These are phyloP conservation scores for Podarcis muralis DNA, from an alignment of 2,113 vertebrate genomes.

Conservation along the genomic window DNA sequence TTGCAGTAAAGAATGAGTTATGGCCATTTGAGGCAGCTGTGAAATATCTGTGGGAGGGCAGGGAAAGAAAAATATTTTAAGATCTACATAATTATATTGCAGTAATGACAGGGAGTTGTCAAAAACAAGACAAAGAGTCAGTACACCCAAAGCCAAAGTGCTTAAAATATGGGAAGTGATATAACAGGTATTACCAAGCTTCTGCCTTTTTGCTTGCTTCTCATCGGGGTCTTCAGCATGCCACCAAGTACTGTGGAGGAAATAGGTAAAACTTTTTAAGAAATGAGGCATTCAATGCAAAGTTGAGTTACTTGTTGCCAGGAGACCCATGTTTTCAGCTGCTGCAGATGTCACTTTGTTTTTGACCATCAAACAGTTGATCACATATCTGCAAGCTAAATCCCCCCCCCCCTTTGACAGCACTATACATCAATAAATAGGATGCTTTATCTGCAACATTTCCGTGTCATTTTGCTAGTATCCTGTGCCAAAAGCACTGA, in stretches of 20 bases:
- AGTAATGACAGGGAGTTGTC: background rate
- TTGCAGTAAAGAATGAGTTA: background rate
- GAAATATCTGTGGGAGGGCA: background rate
- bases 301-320: accelerated
- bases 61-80: background rate
- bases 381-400: background rate
- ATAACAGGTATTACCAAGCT: slow-evolving; percentile 66
- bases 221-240: slow-evolving; percentile 61
- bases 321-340: background rate
- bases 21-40: background rate
- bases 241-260: slow-evolving; percentile 53
- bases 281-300: background rate
- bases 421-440: background rate
- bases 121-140: background rate
- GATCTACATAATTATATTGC: background rate
- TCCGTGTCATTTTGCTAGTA: background rate
- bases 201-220: slow-evolving; percentile 59
- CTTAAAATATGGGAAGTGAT: background rate
- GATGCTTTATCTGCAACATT: background rate
- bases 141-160: background rate
- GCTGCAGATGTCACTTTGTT: background rate
- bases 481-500: background rate
- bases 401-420: background rate
- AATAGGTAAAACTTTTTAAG: slow-evolving; percentile 28
- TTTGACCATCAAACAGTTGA: background rate